Evolutionary conservation across 2,888 invertebrate species (phyloP), one percentile per base, ranked within the genome.

Genomic region (Caradrina kadenii): DNA sequence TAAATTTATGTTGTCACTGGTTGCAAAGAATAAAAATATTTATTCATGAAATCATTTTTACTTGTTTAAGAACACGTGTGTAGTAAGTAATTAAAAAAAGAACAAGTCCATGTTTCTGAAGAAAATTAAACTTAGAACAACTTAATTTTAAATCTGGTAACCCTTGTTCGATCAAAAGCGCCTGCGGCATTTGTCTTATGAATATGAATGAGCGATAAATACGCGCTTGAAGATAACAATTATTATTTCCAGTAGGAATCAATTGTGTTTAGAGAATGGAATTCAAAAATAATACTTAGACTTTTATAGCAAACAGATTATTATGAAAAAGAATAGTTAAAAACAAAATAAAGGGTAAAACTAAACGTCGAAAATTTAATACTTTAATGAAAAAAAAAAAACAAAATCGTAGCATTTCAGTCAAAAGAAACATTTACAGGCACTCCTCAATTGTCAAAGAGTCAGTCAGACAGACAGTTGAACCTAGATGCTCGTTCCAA

Each of bases 131-230:
- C 42, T 63, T 66, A 56, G 19, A 62, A 73, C 73, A 67, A 73
- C 69, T 76, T 13, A 61, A 73, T 69, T 76, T 73, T 50, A 73
- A 76, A 73, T 75, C 61, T 76, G 80, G 80, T 69, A 84, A 82
- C 78, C 81, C 76, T 83, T 73, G 78, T 76, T 76, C 70, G 74
- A 71, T 73, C 77, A 80, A 83, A 79, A 82, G 71, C 69, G 82
- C 84, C 83, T 73, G 63, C 79, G 84, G 74, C 84, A 87, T 87
- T 85, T 79, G 75, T 82, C 88, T 90, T 88, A 92, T 94, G 93
- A 94, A 94, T 94, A 94, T 93, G 91, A 88, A 94, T 93, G 89
- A 90, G 86, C 79, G 84, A 91, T 93, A 92, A 91, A 89, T 90
- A 88, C 78, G 81, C 79, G 78, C 87, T 87, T 87, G 86, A 86